phyloP scores from a whole-genome alignment of 2,888 invertebrate genomes.

The Drosophila buzzatii region DNA sequence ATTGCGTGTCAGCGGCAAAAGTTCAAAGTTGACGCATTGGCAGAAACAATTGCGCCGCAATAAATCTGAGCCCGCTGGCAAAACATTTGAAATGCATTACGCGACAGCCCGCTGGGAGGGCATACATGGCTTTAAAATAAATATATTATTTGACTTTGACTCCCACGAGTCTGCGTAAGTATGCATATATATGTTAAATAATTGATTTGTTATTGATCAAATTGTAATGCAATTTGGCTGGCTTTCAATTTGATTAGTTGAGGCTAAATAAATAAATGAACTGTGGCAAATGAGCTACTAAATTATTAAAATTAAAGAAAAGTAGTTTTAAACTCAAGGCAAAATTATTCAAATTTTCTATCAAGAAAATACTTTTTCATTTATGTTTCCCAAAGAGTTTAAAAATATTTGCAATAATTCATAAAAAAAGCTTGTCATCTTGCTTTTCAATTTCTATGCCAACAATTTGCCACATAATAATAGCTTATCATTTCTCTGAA shows the following conservation, averaged over 20 bases:
- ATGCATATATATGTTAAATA: neutral
- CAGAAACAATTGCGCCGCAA: conserved; percentile 47
- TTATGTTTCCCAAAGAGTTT: conserved; percentile 11
- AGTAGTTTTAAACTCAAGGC: neutral
- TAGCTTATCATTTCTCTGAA: conserved; percentile 1
- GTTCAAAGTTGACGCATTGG: conserved; percentile 61
- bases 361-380: neutral
- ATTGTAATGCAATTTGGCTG: neutral
- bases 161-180: neutral
- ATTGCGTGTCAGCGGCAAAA: conserved; percentile 63
- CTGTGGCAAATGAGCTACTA: neutral
- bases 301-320: neutral
- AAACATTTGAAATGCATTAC: conserved; percentile 41
- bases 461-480: conserved; percentile 12
- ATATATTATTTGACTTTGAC: neutral
- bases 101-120: conserved; percentile 20
- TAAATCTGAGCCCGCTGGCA: conserved; percentile 45
- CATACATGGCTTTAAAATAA: neutral
- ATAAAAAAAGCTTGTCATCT: neutral
- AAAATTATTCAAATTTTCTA: too few species aligned
- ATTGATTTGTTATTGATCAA: neutral
- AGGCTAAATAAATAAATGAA: neutral
- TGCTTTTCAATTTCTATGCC: neutral
- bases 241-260: conserved; percentile 1
- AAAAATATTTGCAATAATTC: neutral